Conservation (phyloP, 2,888 invertebrate species). For the Euzetes globulus region DNA sequence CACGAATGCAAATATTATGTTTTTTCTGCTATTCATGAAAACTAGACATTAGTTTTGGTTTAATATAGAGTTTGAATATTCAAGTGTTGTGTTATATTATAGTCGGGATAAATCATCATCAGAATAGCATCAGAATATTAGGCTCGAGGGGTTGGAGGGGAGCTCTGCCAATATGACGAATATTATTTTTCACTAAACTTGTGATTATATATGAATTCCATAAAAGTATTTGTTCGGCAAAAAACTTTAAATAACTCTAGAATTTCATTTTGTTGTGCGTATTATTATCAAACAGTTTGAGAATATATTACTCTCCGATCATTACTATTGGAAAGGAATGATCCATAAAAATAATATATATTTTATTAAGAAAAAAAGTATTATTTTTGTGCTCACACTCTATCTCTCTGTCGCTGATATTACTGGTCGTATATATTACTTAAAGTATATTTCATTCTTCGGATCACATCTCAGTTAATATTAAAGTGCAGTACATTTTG, state of each 20-base stretch:
- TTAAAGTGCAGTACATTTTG: neutral
- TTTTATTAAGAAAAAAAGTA: neutral
- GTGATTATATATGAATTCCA: neutral
- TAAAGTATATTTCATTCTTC: neutral
- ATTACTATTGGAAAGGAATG: neutral
- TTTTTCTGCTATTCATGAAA: neutral
- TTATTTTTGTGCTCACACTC: neutral
- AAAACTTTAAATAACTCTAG: neutral
- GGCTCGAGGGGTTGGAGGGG: constrained; percentile 10
- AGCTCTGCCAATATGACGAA: neutral
- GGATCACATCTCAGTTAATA: neutral
- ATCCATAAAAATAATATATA: constrained; percentile 19
- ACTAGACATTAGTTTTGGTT: neutral
- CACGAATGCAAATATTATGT: constrained; percentile 6
- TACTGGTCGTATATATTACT: neutral
- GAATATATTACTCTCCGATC: neutral
- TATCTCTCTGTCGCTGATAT: neutral
- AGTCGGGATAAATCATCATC: neutral
- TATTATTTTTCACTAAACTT: neutral
- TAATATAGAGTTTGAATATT: neutral
- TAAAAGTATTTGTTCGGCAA: neutral
- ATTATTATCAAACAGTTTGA: neutral
- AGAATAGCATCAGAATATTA: neutral
- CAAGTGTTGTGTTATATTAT: constrained; percentile 8
- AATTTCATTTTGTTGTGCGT: neutral